A percentile compares a stretch with the other conserved stretches of the same genome.
phyloP scores from a whole-genome alignment of 2,797 vertebrate species.

The Rhynchonycteris naso region DNA sequence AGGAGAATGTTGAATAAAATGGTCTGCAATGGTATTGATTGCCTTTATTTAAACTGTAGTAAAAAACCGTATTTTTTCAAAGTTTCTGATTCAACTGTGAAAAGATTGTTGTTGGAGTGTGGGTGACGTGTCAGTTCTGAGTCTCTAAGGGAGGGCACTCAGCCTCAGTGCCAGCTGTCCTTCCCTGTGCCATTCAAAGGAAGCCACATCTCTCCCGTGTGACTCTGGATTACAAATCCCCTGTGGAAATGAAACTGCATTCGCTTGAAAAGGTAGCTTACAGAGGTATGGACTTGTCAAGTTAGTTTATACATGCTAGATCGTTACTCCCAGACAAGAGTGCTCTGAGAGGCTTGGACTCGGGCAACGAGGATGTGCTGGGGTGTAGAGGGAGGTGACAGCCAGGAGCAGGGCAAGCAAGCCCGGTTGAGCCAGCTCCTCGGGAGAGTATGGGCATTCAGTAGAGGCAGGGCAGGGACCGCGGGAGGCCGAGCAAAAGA shows the following conservation, averaged over 20 bases:
- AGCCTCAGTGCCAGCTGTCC: not conserved
- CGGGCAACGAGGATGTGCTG: not conserved
- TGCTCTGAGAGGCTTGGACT: not conserved
- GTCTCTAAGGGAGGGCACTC: not conserved
- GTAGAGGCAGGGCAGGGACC: no score
- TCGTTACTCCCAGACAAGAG: not conserved
- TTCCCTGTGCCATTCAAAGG: not conserved
- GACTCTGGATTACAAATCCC: not conserved
- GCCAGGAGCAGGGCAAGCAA: not conserved
- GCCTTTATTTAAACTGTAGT: not conserved
- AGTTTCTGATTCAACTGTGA: not conserved
- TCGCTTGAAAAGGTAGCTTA: not conserved
- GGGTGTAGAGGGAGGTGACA: not conserved
- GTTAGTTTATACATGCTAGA: not conserved
- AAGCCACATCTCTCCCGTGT: not conserved
- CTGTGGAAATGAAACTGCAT: not conserved
- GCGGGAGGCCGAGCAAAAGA: not conserved
- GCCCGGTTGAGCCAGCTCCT: not conserved
- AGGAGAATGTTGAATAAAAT: not conserved
- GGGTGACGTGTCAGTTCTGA: not conserved
- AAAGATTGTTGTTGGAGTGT: not conserved
- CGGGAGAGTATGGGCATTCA: not conserved
- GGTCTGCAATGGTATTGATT: not conserved
- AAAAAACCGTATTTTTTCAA: not conserved
- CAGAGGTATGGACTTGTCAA: not conserved